Conservation (phyloP, 2,113 vertebrate genomes). For the Eublepharis macularius region DNA sequence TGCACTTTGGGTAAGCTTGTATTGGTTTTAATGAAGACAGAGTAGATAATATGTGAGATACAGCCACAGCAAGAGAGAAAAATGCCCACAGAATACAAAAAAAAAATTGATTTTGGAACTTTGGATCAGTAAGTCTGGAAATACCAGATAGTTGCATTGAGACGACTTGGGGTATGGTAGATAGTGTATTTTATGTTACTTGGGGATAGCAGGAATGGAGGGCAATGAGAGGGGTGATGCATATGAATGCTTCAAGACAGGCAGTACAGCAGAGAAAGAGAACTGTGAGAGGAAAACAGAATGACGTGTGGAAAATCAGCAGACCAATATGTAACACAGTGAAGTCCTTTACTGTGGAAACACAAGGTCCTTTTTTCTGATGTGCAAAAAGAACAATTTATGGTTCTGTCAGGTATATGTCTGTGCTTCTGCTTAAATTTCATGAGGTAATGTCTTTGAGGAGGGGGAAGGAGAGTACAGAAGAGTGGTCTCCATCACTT, state of each 20-base stretch:
- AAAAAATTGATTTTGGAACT: neutral
- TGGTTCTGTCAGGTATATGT: constrained; percentile 63
- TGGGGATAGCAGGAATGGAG: neutral
- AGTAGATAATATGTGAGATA: rapidly evolving
- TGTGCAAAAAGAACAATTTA: constrained; percentile 65
- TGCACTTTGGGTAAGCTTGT: neutral
- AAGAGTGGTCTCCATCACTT: constrained; percentile 35
- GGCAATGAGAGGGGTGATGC: constrained; percentile 18
- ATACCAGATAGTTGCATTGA: rapidly evolving
- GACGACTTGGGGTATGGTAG: neutral
- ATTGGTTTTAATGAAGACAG: neutral
- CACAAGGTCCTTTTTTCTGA: constrained; percentile 54
- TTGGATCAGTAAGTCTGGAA: neutral
- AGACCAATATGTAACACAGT: constrained; percentile 50
- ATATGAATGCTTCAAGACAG: constrained; percentile 10
- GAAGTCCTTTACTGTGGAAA: constrained; percentile 58
- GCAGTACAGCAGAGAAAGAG: constrained; percentile 46
- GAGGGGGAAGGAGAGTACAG: constrained; percentile 46
- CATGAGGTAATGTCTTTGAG: constrained; percentile 71
- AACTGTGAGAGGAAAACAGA: constrained; percentile 50
- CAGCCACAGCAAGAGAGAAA: neutral
- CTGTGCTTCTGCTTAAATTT: constrained; percentile 74
- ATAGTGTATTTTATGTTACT: rapidly evolving
- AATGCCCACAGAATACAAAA: neutral
- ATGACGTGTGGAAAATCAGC: constrained; percentile 43